Percentiles rank a stretch among this genome's conserved stretches.
Conservation (phyloP, 2,888 invertebrate species). For the Tricholauxania praeusta region DNA sequence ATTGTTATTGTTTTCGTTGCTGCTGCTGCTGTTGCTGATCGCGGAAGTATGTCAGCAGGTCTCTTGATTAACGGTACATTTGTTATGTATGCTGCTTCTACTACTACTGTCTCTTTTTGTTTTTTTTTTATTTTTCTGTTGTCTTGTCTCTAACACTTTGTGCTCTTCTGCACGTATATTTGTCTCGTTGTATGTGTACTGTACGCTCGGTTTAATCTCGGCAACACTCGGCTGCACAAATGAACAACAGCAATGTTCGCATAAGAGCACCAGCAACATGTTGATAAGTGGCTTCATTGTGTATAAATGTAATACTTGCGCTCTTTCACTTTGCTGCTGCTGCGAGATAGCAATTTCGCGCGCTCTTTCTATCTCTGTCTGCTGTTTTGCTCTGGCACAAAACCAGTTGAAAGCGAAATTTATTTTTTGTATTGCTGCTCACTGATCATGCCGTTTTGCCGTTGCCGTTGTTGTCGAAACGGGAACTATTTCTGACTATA, state of each 20-base stretch:
- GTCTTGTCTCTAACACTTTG: slow-evolving; percentile 29
- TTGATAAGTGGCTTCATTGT: not conserved
- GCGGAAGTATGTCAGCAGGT: slow-evolving; percentile 70
- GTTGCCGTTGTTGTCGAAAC: slow-evolving; percentile 38
- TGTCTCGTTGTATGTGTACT: not conserved
- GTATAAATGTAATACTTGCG: not conserved
- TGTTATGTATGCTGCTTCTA: slow-evolving; percentile 51
- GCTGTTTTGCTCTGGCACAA: slow-evolving; percentile 21
- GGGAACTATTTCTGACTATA: slow-evolving; percentile 43
- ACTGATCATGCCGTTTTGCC: slow-evolving; percentile 19
- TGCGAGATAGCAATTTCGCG: slow-evolving; percentile 23
- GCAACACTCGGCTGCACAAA: slow-evolving; percentile 54
- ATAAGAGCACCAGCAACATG: slow-evolving; percentile 17
- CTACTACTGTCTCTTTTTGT: slow-evolving; percentile 43
- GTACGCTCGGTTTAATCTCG: not conserved
- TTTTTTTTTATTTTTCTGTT: slow-evolving; percentile 35
- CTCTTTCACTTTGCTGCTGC: slow-evolving; percentile 43
- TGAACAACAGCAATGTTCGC: not conserved
- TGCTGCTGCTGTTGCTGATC: slow-evolving; percentile 53
- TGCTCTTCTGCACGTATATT: slow-evolving; percentile 44
- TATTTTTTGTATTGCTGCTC: slow-evolving; percentile 40
- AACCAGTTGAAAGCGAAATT: slow-evolving; percentile 68
- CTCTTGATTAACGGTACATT: slow-evolving; percentile 67
- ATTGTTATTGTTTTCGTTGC: slow-evolving; percentile 28
- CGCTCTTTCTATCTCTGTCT: not conserved